These are phyloP conservation scores for Stenopsyche tienmushanensis DNA, from an alignment of 1,140 invertebrate genomes.

Conservation along the genomic window DNA sequence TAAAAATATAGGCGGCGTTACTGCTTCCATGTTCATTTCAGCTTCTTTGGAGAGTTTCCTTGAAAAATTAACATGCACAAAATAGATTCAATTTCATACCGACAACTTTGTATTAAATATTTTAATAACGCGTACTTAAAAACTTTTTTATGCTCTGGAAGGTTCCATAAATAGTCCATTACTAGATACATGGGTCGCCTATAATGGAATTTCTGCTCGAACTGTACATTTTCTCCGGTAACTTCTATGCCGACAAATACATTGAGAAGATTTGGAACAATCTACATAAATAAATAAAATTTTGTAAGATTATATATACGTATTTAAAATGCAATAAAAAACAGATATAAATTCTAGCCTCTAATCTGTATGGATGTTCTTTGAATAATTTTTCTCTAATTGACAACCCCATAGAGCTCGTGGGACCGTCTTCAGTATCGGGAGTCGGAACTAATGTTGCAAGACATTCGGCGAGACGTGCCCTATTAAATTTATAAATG, in stretches of 20 bases:
- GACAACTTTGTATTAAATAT: too few species aligned
- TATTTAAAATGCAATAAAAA: constrained; percentile 9
- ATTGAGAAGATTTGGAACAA: constrained; percentile 75
- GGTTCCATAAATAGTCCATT: constrained; percentile 90
- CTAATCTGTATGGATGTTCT: constrained; percentile 68
- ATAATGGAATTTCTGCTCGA: constrained; percentile 98
- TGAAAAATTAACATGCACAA: constrained; percentile 39
- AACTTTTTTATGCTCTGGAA: constrained; percentile 69
- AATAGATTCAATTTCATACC: constrained; percentile 2
- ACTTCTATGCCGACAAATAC: constrained; percentile 97
- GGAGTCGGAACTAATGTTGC: constrained; percentile 77
- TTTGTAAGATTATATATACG: constrained; percentile 12
- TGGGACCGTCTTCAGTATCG: constrained; percentile 58
- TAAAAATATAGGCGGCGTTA: constrained; percentile 87
- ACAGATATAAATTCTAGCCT: constrained; percentile 51
- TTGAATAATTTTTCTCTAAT: constrained; percentile 76
- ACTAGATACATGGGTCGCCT: constrained; percentile 91
- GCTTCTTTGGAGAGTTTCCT: constrained; percentile 77
- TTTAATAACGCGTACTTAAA: constrained; percentile 70
- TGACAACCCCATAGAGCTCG: constrained; percentile 63
- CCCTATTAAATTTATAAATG: constrained; percentile 59
- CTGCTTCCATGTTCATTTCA: constrained; percentile 85
- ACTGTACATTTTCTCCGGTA: constrained; percentile 93
- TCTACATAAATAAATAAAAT: constrained; percentile 47
- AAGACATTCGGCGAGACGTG: constrained; percentile 84